Base-by-base conservation (phyloP, 2,888 invertebrate species). In the Phengaris alcon region DNA sequence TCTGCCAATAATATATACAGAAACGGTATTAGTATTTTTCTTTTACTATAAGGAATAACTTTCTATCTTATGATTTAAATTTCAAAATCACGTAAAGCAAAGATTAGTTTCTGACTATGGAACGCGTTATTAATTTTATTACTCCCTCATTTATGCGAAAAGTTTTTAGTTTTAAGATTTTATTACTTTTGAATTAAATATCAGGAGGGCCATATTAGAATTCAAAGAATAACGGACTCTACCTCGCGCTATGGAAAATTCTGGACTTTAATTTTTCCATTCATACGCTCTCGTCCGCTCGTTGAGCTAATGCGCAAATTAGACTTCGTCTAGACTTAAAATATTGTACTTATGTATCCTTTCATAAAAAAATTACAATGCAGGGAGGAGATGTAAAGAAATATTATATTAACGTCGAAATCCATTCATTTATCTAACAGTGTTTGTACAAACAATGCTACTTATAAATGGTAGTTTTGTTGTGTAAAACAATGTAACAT, bases 301-400 rank as follows among this genome's bases (percentile, higher is more conserved):
- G 75, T 69, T 69, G 68, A 75, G 80, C 76, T 80, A 81, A 83
- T 81, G 84, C 82, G 82, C 82, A 81, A 85, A 83, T 82, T 82
- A 81, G 82, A 80, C 82, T 82, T 85, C 85, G 81, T 80, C 82
- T 81, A 82, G 84, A 81, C 85, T 89, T 90, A 88, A 87, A 89
- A 90, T 90, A 88, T 81, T 68, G 64, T 68, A 64, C 68, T 10
- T 12, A 64, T 64, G 35, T 44, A 35, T 44, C 3, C 59, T 64
- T 35, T 35, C 35, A 64, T 64, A 44, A 35, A 52, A 64, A 64
- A 12, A 6, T 44, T 64, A 9, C 35, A 64, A 64, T 22, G 15
- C 13, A 35, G 6, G 13, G 4, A 22, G 22, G 22, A 3, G 22
- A 59, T 59, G 22, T 59, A 59, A 59, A 59, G 59, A 9, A 59